These are phyloP conservation scores for Ophion slaviceki DNA, from an alignment of 2,888 invertebrate species.

Conservation along the genomic window DNA sequence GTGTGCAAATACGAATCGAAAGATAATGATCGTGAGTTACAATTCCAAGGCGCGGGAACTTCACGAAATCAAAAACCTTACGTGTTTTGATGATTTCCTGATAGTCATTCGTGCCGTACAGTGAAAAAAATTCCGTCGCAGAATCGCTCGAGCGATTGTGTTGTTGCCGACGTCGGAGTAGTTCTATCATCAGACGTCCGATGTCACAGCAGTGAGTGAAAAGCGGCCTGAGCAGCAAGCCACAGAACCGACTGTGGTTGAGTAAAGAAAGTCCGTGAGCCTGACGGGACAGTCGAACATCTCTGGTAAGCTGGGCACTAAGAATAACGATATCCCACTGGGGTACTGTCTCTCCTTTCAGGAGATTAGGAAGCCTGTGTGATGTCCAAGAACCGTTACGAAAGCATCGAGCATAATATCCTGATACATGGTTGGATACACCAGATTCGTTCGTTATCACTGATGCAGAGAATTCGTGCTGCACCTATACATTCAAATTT, in stretches of 20 bases:
- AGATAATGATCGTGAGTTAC: background rate
- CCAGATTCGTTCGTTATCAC: slow-evolving; percentile 60
- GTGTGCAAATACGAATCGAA: background rate
- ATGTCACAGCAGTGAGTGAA: slow-evolving; percentile 37
- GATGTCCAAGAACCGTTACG: slow-evolving; percentile 30
- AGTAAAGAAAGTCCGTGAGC: slow-evolving; percentile 14
- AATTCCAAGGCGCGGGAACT: slow-evolving; percentile 7
- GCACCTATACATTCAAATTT: background rate
- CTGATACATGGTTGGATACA: slow-evolving; percentile 68
- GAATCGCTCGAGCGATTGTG: slow-evolving; percentile 43
- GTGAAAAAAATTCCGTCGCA: slow-evolving; percentile 71
- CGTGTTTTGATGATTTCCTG: slow-evolving; percentile 72
- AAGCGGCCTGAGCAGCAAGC: background rate
- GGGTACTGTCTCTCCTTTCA: slow-evolving; percentile 57
- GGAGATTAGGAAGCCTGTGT: slow-evolving; percentile 65
- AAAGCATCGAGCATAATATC: slow-evolving; percentile 64
- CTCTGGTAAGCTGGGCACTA: background rate
- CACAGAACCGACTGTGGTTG: slow-evolving; percentile 8
- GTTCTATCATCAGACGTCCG: slow-evolving; percentile 33
- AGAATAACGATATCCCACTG: slow-evolving; percentile 51
- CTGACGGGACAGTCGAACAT: background rate
- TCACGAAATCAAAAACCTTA: slow-evolving; percentile 12
- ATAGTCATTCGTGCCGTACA: slow-evolving; percentile 74
- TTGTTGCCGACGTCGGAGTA: slow-evolving; percentile 46
- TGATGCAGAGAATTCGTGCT: slow-evolving; percentile 9